Conservation (phyloP, 2,888 invertebrate species). For the Lingula anatina region DNA sequence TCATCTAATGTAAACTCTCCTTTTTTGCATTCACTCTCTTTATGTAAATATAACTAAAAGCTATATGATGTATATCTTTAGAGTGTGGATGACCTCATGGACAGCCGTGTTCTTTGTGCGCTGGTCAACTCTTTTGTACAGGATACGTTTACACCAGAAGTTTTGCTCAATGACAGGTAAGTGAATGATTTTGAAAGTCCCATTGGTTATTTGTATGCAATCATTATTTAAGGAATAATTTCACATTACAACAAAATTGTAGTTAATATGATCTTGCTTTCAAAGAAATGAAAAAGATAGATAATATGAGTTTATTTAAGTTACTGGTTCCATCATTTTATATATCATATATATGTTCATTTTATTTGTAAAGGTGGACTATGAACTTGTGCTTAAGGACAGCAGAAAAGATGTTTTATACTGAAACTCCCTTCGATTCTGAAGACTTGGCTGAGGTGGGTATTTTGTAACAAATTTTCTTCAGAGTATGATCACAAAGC, state of each 20-base stretch:
- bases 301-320: background rate
- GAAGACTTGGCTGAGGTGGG: slow-evolving; percentile 47
- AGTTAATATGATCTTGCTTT: background rate
- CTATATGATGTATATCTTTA: too few species aligned
- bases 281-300: too few species aligned
- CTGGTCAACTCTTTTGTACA: slow-evolving; percentile 49
- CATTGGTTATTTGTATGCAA: background rate
- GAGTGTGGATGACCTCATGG: slow-evolving; percentile 46
- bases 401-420: slow-evolving; percentile 46
- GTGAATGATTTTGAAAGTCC: background rate
- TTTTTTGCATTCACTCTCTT: too few species aligned
- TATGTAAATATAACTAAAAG: too few species aligned
- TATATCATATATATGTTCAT: too few species aligned
- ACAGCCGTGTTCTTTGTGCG: slow-evolving; percentile 47
- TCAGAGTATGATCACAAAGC: too few species aligned
- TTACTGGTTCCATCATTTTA: background rate
- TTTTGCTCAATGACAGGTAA: slow-evolving; percentile 50
- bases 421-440: slow-evolving; percentile 44
- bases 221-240: background rate
- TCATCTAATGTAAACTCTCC: too few species aligned
- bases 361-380: slow-evolving; percentile 34
- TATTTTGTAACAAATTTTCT: too few species aligned
- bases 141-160: slow-evolving; percentile 46
- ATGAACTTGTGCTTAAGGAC: slow-evolving; percentile 42
- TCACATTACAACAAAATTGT: background rate